Base-by-base conservation (phyloP, 2,797 vertebrate species). In the Mus spretus region DNA sequence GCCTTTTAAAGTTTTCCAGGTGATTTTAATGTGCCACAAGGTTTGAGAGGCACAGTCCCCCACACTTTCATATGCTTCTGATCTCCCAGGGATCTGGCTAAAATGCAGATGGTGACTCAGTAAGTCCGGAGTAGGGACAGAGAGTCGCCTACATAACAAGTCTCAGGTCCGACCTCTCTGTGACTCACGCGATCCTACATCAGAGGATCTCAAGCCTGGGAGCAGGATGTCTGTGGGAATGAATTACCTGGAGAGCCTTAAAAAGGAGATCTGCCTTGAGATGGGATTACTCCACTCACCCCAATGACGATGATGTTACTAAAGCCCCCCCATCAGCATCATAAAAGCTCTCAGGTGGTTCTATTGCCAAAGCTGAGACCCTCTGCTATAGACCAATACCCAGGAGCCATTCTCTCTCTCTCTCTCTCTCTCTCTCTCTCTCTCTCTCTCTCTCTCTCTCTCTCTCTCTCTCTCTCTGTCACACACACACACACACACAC, bases 1-100 rank as follows among this genome's bases (percentile, higher is more conserved):
- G 79, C 17, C 90, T 98, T 91, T 91, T 74, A 96, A 95, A 96
- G 89, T 77, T 93, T 95, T 87, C 96, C 34, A 65, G 89, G 88
- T 94, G 93, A 96, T 94, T 95, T 97, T 87, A 96, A 93, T 59
- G 40, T 53, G 80, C 72, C 91, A 78, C 65, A 20, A 96, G 81
- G 53, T 91, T 94, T 83, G 94, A 96, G 81, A 97, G 79, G 65
- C 57, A 78, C n/a, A 88, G 75, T 55, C 95, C 65, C 59, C 77
- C 61, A 5, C 28, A 88, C 72, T 91, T 93, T 91, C 95, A 95
- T 85, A 94, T 20, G 78, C 84, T 95, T 97, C 82, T 81, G 11
- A 63, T 94, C 91, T 94, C 92, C 55, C 50, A 84, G 81, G 86
- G 70, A 91, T 61, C 83, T 63, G 83, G 63, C 95, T 84, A 75